These are phyloP conservation scores for Microplitis demolitor DNA, from an alignment of 1,140 invertebrate genomes.

Conservation along the genomic window DNA sequence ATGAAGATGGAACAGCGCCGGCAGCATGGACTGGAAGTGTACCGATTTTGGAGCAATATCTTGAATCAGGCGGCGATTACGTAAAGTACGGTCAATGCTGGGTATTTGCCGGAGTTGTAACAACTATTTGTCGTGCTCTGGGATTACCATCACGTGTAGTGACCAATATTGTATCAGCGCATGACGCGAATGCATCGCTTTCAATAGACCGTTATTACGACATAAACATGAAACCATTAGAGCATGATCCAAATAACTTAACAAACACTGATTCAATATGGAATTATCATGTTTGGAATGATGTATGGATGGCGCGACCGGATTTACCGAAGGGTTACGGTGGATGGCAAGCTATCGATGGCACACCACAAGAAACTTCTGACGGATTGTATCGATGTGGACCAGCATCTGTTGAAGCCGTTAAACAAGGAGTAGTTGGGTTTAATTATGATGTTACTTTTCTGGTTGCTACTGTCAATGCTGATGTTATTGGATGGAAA, in stretches of 20 bases:
- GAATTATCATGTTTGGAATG: constrained; percentile 79
- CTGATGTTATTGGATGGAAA: constrained; percentile 69
- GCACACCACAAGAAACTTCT: constrained; percentile 65
- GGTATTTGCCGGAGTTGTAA: constrained; percentile 70
- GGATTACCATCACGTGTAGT: constrained; percentile 68
- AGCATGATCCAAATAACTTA: constrained; percentile 47
- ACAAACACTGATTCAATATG: constrained; percentile 52
- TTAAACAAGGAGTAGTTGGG: constrained; percentile 67
- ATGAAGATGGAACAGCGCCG: constrained; percentile 65
- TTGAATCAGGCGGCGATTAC: constrained; percentile 54
- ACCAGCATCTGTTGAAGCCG: constrained; percentile 68
- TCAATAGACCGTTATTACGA: constrained; percentile 69
- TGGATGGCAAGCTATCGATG: constrained; percentile 72
- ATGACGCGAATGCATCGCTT: constrained; percentile 67
- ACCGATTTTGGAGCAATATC: constrained; percentile 65
- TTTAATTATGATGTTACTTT: constrained; percentile 69
- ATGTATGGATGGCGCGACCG: constrained; percentile 72
- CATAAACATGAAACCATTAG: constrained; percentile 56
- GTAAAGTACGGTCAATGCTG: constrained; percentile 75
- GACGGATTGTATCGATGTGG: constrained; percentile 67
- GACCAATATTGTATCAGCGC: constrained; percentile 69
- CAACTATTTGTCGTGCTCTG: constrained; percentile 66
- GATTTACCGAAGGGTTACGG: constrained; percentile 65
- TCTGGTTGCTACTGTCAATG: constrained; percentile 71
- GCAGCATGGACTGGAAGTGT: constrained; percentile 66